Conservation (phyloP, 2,888 invertebrate genomes). For the Acleris holmiana region DNA sequence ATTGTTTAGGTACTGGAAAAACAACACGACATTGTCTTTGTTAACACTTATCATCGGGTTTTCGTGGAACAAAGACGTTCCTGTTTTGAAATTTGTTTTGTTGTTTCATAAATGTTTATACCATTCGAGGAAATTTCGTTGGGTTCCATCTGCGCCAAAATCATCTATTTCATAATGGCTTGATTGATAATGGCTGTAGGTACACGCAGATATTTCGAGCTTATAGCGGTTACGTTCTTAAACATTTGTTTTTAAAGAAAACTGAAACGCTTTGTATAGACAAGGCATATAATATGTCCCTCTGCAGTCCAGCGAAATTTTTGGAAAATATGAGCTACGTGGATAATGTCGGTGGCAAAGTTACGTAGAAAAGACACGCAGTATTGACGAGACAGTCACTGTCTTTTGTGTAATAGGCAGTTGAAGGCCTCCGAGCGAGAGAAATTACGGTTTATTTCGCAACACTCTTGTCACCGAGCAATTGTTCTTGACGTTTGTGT, state of each 20-base stretch:
- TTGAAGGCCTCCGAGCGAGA: slow-evolving; percentile 76
- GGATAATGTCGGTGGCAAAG: too few species aligned
- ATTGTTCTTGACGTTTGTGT: slow-evolving; percentile 56
- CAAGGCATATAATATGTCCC: too few species aligned
- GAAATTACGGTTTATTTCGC: slow-evolving; percentile 75
- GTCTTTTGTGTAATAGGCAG: slow-evolving; percentile 65
- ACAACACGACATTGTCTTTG: neutral
- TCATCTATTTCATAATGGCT: too few species aligned
- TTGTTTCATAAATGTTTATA: neutral
- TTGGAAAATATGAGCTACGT: too few species aligned
- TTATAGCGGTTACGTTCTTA: too few species aligned
- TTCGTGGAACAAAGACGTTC: neutral
- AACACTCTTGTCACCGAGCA: slow-evolving; percentile 69
- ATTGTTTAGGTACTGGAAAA: slow-evolving; percentile 37
- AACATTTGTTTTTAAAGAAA: too few species aligned
- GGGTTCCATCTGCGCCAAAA: too few species aligned
- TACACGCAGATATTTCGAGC: too few species aligned
- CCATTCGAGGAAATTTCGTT: too few species aligned
- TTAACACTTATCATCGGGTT: neutral
- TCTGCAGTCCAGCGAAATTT: too few species aligned
- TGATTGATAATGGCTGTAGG: too few species aligned
- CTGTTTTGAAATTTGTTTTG: neutral
- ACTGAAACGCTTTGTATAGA: too few species aligned
- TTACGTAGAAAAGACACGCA: neutral
- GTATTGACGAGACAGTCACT: slow-evolving; percentile 45